Evolutionary conservation across 1,140 invertebrate species (phyloP).

Genomic region (Bombus soroeensis): DNA sequence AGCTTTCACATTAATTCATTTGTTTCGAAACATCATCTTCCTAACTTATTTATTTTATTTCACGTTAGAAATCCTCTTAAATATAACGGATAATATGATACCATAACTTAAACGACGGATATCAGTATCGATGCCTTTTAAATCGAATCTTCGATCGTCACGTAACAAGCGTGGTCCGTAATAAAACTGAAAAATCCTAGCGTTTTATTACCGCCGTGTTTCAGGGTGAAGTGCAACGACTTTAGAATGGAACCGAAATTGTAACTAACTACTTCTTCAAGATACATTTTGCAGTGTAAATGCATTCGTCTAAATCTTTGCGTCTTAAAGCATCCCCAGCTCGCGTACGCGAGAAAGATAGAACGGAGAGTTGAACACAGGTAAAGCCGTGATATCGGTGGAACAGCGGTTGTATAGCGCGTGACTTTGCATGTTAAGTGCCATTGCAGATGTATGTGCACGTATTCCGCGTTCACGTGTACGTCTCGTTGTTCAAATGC

Average conservation of each 20-base stretch:
- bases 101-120: background rate
- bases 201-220: background rate
- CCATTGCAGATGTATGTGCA: background rate
- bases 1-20: too few species aligned
- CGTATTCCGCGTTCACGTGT: too few species aligned
- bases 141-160: background rate
- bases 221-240: background rate
- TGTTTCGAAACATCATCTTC: too few species aligned
- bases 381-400: constrained; percentile 23
- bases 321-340: background rate
- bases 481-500: too few species aligned
- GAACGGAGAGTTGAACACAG: too few species aligned
- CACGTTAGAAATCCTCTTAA: background rate
- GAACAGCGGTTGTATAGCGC: constrained; percentile 59
- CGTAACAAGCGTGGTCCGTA: background rate
- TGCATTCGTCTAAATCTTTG: background rate
- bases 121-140: background rate
- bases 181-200: background rate
- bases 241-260: background rate
- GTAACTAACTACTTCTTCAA: background rate
- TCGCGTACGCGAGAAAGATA: constrained; percentile 1
- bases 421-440: constrained; percentile 69
- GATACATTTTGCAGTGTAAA: background rate
- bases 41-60: background rate
- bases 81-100: background rate